Evolutionary conservation across 92 coral and sea anemone genomes (phyloP).

Genomic region (Phymanthus crucifer): DNA sequence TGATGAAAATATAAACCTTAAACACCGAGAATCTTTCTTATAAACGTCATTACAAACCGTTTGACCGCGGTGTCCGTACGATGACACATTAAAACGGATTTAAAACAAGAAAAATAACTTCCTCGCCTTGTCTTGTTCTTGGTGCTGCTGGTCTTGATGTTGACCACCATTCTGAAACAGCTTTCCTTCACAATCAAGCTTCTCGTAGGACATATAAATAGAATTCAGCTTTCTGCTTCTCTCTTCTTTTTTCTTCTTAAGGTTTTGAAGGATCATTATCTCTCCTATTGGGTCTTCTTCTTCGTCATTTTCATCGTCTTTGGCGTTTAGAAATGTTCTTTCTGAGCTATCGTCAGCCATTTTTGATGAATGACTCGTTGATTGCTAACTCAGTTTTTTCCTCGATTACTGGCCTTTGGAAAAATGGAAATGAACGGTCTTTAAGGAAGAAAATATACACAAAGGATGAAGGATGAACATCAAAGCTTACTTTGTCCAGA

Average conservation of each 20-base stretch:
- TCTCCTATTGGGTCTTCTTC: neutral
- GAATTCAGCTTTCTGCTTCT: constrained; percentile 18
- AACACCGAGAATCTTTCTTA: too few species aligned
- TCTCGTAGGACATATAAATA: constrained; percentile 38
- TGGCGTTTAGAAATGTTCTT: neutral
- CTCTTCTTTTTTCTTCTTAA: constrained; percentile 29
- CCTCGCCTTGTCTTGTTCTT: neutral
- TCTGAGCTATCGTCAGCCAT: neutral
- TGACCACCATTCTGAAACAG: neutral
- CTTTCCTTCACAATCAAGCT: neutral
- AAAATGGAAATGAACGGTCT: too few species aligned
- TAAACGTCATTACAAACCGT: too few species aligned
- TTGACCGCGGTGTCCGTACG: too few species aligned
- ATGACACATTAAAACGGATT: too few species aligned
- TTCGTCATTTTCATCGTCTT: neutral
- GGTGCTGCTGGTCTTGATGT: neutral
- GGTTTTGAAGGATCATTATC: constrained; percentile 7
- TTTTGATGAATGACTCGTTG: neutral
- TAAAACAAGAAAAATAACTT: too few species aligned
- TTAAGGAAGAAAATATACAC: too few species aligned
- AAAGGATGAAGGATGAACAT: too few species aligned
- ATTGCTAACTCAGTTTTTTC: neutral
- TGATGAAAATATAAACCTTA: too few species aligned
- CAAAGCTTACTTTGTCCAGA: too few species aligned
- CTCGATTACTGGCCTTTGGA: too few species aligned